Base-by-base conservation (phyloP, 1,140 invertebrate species). In the Latrodectus geometricus region DNA sequence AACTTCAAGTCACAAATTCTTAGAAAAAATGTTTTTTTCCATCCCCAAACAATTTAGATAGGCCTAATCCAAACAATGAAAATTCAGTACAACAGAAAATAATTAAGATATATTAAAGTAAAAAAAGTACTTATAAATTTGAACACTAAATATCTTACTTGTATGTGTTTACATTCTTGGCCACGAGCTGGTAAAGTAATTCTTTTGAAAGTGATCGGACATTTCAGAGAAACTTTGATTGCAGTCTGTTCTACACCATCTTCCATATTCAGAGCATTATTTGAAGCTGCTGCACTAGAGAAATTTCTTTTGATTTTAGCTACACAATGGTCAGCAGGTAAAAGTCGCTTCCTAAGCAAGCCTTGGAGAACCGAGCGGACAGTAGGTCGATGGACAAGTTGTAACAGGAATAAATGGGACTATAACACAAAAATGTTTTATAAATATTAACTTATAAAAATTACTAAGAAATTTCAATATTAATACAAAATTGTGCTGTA, bases 251-350 rank as follows among this genome's bases (percentile, higher is more conserved):
- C 96, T 21, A 97, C 94, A 65, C 94, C 94, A 76, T 87, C 86
- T 70, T 83, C 86, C 77, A 81, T 87, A n/a, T 68, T 75, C 14
- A 80, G 52, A 20, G 85, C 65, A 76, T 70, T 80, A 20, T 80
- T 80, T 49, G 85, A 74, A 56, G 77, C 77, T 35, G 77, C 85
- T n/a, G 77, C 77, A 80, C 94, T 95, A 91, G 93, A 95, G 91
- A 98, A 97, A 91, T 98, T 97, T 90, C 96, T 94, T 92, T 98
- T 98, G 90, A 98, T 98, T 93, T 98, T 99, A 35, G 95, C 94
- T 89, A 98, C 96, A 91, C 97, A 97, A 90, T 97, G 96, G 89
- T 98, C 97, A 48, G 97, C 96, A 2, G 96, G 96, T 70, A 98
- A 92, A 84, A 98, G 92, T 88, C 97, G 94, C 91, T 98, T 97